Evolutionary conservation across 53 echinoderm and acorn worm species (phyloP).

Genomic region (Stichopus horrens): DNA sequence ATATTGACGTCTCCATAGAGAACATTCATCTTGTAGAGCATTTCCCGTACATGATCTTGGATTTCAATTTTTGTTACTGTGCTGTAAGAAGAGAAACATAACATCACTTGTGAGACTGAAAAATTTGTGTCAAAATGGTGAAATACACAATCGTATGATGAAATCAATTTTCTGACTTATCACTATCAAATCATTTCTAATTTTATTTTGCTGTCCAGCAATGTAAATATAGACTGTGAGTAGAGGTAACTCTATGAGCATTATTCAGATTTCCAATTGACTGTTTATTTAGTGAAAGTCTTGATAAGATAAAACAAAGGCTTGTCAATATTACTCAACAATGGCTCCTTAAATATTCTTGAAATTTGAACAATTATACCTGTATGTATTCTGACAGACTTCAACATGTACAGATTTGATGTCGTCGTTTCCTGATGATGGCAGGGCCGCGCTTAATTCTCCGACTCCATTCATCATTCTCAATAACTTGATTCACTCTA

Average conservation of each 20-base stretch:
- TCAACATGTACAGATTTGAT: constrained; percentile 65
- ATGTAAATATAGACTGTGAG: no score
- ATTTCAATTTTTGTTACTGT: constrained; percentile 65
- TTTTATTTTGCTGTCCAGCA: no score
- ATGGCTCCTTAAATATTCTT: no score
- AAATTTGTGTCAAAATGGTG: background rate
- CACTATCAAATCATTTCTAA: no score
- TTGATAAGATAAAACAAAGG: no score
- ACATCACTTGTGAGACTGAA: background rate
- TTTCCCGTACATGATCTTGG: constrained; percentile 61
- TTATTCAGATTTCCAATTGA: no score
- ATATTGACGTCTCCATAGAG: constrained; percentile 71
- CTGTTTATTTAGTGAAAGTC: no score
- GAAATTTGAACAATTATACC: constrained; percentile 39
- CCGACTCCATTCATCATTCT: constrained; percentile 24
- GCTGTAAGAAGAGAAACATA: constrained; percentile 45
- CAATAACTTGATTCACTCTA: background rate
- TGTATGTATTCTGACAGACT: constrained; percentile 66
- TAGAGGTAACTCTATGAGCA: no score
- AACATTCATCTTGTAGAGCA: constrained; percentile 63
- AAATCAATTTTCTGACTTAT: no score
- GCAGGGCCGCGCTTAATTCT: constrained; percentile 26
- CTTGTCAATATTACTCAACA: no score
- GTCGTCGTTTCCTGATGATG: background rate
- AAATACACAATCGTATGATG: background rate